Base-by-base conservation (phyloP, 2,797 vertebrate genomes). In the Acanthurus lineatus region DNA sequence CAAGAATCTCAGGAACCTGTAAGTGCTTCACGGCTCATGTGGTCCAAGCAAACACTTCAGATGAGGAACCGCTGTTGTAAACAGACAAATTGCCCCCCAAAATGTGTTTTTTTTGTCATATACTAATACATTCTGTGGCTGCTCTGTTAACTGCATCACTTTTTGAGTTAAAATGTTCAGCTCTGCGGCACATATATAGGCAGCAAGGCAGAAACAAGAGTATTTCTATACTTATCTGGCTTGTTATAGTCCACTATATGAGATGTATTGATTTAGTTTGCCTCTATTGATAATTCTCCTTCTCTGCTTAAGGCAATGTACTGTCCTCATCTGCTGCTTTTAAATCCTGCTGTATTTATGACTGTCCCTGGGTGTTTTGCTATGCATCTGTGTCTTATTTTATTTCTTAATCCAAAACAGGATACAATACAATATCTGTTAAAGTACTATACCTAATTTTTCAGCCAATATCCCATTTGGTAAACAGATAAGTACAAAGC, bases 1-100 rank as follows among this genome's bases (percentile, higher is more conserved):
- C 81, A 95, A 94, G 90, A 98, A 97, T 91, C 96, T 99, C 91
- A 97, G 94, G 94, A 99, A 98, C 90, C 90, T 99, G 98, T 99
- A 89, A 98, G 98, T 98, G 84, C 83, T 76, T 69, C 14, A 32
- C 8, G 28, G 63, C 45, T 75, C 44, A 32, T 25, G 44, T 47
- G 11, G 62, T 25, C 10, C 38, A 76, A 9, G 62, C 49, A 56
- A 47, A 20, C 15, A 14, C 32, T 44, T 12, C 9, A 32, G 38
- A 47, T 4, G 15, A 45, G 2, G 20, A 22, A 3, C 45, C 16
- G 7, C 56, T 52, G 64, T 7, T 42, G 6, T 20, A n/a, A 42
- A 15, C 9, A 2, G n/a, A 48, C 8, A 54, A 0, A 57, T 49
- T 52, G 14, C 19, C 15, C 3, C 19, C 11, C 3, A 0, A 42